Conservation (phyloP, 2,113 vertebrate species). For the Girardinichthys multiradiatus region DNA sequence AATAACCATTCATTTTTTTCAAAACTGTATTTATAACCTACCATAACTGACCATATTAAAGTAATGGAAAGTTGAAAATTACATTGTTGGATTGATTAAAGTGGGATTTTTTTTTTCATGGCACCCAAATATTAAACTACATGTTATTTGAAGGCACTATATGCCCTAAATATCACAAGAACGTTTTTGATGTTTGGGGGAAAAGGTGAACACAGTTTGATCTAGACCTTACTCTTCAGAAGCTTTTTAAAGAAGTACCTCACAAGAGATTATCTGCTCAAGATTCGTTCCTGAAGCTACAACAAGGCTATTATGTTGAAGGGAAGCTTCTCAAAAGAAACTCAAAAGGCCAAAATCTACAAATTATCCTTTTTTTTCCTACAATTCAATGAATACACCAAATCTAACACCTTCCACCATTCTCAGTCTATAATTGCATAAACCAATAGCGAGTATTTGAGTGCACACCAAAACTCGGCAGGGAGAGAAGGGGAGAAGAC, state of each 20-base stretch:
- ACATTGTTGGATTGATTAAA: not conserved
- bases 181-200: not conserved
- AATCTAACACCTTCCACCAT: not conserved
- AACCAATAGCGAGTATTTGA: no score
- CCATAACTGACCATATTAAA: no score
- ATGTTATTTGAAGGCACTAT: not conserved
- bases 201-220: not conserved
- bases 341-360: not conserved
- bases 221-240: not conserved
- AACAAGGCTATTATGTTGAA: not conserved
- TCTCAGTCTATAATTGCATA: not conserved
- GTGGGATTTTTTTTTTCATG: not conserved
- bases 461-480: no score
- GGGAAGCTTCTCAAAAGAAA: not conserved
- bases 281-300: not conserved
- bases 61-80: no score
- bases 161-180: not conserved
- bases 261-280: not conserved
- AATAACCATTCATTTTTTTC: no score
- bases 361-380: not conserved
- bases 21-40: no score
- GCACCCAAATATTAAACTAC: not conserved
- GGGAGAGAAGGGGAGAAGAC: no score
- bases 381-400: not conserved
- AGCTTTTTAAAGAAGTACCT: not conserved